Percentiles rank a stretch among this genome's conserved stretches.
These are phyloP conservation scores for Proisotoma minuta DNA, from an alignment of 2,888 invertebrate species.

Conservation along the genomic window DNA sequence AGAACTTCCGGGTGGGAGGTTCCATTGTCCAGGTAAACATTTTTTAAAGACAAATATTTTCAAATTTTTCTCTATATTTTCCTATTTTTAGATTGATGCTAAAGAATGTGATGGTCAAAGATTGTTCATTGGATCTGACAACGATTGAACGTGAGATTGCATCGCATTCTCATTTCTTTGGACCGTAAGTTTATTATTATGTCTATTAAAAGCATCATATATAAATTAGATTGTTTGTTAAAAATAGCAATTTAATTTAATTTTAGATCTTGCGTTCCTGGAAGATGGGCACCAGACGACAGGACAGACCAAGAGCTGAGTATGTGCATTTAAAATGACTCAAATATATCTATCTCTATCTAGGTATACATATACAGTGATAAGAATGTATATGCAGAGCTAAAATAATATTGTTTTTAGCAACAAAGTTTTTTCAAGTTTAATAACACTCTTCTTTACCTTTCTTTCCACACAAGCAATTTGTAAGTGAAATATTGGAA, in stretches of 20 bases:
- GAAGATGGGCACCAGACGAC: conserved; percentile 69
- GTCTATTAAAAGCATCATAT: too few relatives aligned
- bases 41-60: neutral
- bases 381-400: too few relatives aligned
- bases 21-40: neutral
- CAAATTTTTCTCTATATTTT: neutral
- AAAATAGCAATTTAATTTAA: too few relatives aligned
- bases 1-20: conserved; percentile 81
- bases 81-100: conserved; percentile 61
- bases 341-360: too few relatives aligned
- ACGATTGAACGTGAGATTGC: conserved; percentile 75
- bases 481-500: neutral
- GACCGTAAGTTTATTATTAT: too few relatives aligned
- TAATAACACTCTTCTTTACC: too few relatives aligned
- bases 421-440: neutral
- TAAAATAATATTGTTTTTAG: neutral
- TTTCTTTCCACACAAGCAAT: too few relatives aligned
- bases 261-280: conserved; percentile 83
- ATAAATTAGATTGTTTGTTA: too few relatives aligned
- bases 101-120: conserved; percentile 60
- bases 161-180: conserved; percentile 73
- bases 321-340: too few relatives aligned
- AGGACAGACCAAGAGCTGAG: conserved; percentile 67
- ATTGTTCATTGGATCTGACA: conserved; percentile 65
- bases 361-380: too few relatives aligned